Base-by-base conservation (phyloP, 2,888 invertebrate species). In the Rambutsinella grinnellia region DNA sequence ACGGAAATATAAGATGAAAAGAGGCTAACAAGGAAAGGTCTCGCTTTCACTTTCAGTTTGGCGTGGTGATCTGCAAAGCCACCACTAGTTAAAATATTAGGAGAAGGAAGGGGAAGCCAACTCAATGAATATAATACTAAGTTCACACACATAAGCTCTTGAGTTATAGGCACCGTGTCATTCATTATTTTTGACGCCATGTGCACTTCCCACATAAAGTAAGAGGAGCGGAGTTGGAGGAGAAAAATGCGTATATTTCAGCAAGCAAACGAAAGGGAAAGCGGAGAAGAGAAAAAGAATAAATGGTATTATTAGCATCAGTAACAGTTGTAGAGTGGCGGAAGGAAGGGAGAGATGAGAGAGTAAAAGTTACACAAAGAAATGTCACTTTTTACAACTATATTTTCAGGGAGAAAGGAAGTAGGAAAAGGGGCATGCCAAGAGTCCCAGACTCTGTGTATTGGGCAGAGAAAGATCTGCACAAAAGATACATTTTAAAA, bases 221-320 rank as follows among this genome's bases (percentile, higher is more conserved):
- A 54, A n/a, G 17, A 21, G 23, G 10, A 54, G 17, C 6, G 13
- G 24, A 54, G 24, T 24, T 6, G 19, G n/a, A 57, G 27, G 57
- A 57, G 24, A 26, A 57, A 57, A 27, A 57, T 26, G 10, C 28
- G 21, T 27, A n/a, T 27, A 8, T 27, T 27, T 57, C 27, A 27
- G 15, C 6, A 51, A 21, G 62, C 26, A 62, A 27, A 27, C 19
- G 27, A 26, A 23, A 15, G 17, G 28, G n/a, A 44, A 56, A 21
- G 19, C 23, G 10, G 28, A 15, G n/a, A 67, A 23, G 49, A 67
- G 27, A 27, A 23, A 36, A 69, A 61, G 57, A 70, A 65, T 72
- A 53, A 72, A 72, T 72, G 65, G 65, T 65, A 65, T 72, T 71
- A 72, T 72, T 65, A 72, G 66, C 72, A 60, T 72, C 72, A 72